A percentile compares a stretch with the other conserved stretches of the same genome.
Conservation (phyloP, 2,797 vertebrate genomes). For the Gallirallus australis region DNA sequence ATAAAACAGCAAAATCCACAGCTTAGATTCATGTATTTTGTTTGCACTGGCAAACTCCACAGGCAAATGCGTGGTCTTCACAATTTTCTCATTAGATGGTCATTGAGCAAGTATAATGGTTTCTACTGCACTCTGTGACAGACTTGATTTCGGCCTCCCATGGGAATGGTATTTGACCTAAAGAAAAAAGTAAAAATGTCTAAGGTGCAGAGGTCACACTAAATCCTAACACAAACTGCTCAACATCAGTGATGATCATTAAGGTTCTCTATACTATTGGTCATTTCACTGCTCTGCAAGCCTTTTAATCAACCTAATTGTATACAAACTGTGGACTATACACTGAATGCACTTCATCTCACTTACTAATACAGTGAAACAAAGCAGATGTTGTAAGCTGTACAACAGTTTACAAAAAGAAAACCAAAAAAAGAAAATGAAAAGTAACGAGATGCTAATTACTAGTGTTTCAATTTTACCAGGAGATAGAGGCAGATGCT, state of each 20-base stretch:
- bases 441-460: not conserved
- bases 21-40: not conserved
- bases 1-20: not conserved
- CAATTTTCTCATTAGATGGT: not conserved
- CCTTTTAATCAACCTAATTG: not conserved
- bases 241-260: not conserved
- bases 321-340: not conserved
- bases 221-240: not conserved
- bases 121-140: not conserved
- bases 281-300: not conserved
- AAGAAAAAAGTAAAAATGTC: not conserved
- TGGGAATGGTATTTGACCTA: not conserved
- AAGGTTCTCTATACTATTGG: not conserved
- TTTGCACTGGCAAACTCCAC: not conserved
- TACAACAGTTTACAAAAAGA: not conserved
- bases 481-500: not conserved
- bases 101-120: not conserved
- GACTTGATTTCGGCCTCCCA: not conserved
- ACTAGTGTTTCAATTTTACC: not conserved
- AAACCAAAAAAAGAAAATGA: not conserved
- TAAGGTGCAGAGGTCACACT: not conserved
- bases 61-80: not conserved
- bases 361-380: not conserved
- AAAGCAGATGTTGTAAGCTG: not conserved
- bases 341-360: not conserved